phyloP scores from a whole-genome alignment of 2,888 invertebrate genomes.

The Meloe dianella region DNA sequence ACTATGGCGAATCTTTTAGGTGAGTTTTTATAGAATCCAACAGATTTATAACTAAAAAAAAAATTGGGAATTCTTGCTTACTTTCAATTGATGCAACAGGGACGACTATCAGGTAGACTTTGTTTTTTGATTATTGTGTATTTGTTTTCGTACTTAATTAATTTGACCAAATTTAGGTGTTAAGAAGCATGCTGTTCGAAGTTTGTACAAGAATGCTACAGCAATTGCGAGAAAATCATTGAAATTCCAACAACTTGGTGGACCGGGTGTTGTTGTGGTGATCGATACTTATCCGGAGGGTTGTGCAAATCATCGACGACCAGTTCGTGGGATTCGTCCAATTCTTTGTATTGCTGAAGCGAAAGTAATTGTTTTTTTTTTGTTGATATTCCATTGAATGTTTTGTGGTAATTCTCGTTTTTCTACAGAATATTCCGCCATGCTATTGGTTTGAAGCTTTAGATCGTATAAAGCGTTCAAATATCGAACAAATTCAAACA shows the following conservation, averaged over 20 bases:
- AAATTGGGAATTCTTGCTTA: conserved; percentile 8
- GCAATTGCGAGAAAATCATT: conserved; percentile 59
- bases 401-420: conserved; percentile 1
- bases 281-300: conserved; percentile 70
- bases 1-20: conserved; percentile 64
- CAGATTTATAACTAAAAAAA: neutral
- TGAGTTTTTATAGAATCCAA: conserved; percentile 44
- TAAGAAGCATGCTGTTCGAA: conserved; percentile 60
- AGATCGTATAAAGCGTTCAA: conserved; percentile 29
- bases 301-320: conserved; percentile 61
- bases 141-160: conserved; percentile 5
- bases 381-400: conserved; percentile 9
- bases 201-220: conserved; percentile 38
- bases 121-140: too few relatives aligned
- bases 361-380: conserved; percentile 62
- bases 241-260: conserved; percentile 62
- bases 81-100: conserved; percentile 14
- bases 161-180: conserved; percentile 59
- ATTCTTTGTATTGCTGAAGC: conserved; percentile 73
- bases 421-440: conserved; percentile 49
- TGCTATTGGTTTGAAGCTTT: conserved; percentile 52
- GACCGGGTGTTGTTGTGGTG: conserved; percentile 66
- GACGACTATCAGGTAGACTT: conserved; percentile 22
- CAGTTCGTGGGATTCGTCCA: conserved; percentile 63
- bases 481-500: conserved; percentile 27